Percentiles rank a stretch among this genome's conserved stretches.
These are phyloP conservation scores for Pseudolaguvia tuberculata DNA, from an alignment of 2,113 vertebrate genomes.

Conservation along the genomic window DNA sequence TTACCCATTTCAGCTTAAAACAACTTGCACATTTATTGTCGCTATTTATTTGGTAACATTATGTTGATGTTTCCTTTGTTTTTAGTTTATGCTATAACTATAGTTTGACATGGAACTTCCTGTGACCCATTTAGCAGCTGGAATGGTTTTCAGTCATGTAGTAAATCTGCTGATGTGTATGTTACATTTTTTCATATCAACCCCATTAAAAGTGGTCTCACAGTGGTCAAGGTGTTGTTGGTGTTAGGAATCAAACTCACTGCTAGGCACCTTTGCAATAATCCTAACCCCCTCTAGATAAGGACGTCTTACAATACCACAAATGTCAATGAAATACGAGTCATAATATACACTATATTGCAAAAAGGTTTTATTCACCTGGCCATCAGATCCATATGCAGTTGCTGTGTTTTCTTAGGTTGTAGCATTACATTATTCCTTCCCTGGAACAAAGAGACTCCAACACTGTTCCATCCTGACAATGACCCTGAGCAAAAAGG, in stretches of 20 bases:
- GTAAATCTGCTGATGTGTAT: not conserved
- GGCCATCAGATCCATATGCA: no score
- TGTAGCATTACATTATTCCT: no score
- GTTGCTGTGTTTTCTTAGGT: no score
- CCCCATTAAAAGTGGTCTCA: not conserved
- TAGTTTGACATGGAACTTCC: not conserved
- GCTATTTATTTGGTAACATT: constrained; percentile 4
- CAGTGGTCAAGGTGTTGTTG: no score
- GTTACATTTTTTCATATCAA: not conserved
- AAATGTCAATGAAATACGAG: not conserved
- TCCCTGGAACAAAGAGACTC: no score
- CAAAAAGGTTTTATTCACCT: no score
- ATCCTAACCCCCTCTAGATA: no score
- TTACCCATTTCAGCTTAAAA: not conserved
- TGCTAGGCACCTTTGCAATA: no score
- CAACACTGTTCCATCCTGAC: no score
- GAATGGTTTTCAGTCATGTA: not conserved
- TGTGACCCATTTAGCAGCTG: not conserved
- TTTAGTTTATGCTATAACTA: constrained; percentile 1
- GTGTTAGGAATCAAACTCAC: no score
- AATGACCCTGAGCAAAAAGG: no score
- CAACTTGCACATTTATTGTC: not conserved
- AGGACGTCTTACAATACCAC: no score
- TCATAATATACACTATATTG: not conserved
- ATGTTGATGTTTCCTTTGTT: not conserved